A percentile compares a stretch with the other conserved stretches of the same genome.
phyloP scores from a whole-genome alignment of 2,888 invertebrate species.

The Trypoxylon attenuatum region DNA sequence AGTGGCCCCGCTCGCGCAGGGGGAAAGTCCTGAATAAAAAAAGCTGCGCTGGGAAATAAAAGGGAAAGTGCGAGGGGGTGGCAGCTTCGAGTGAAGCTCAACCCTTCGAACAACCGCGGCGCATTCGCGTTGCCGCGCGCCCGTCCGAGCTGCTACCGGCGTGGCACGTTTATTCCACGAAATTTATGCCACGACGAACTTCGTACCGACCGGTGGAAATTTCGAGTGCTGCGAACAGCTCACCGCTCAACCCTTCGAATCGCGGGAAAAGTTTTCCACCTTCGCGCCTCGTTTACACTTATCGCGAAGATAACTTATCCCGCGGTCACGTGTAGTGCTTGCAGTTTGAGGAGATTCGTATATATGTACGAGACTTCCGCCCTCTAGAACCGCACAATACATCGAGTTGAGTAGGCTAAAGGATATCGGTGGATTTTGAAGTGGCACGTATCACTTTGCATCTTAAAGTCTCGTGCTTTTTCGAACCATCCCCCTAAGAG shows the following conservation, averaged over 20 bases:
- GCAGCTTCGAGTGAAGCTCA: neutral
- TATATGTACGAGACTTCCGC: too few species aligned
- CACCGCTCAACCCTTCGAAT: too few species aligned
- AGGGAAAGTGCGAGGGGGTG: constrained; percentile 19
- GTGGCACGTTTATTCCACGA: constrained; percentile 2
- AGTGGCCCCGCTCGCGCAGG: too few species aligned
- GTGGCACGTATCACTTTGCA: too few species aligned
- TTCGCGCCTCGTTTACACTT: constrained; percentile 30
- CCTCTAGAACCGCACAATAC: too few species aligned
- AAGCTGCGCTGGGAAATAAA: neutral
- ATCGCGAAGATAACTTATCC: constrained; percentile 22
- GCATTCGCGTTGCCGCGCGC: neutral
- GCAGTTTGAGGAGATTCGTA: too few species aligned
- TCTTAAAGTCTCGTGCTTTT: too few species aligned
- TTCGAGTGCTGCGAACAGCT: too few species aligned
- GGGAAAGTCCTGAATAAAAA: constrained; percentile 2
- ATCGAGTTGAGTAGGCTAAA: too few species aligned
- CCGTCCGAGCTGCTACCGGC: neutral
- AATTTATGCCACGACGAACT: constrained; percentile 8
- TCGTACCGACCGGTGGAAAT: constrained; percentile 8
- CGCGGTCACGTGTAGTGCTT: too few species aligned
- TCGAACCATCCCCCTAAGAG: too few species aligned
- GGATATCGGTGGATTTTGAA: too few species aligned
- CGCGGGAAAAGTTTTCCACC: constrained; percentile 31
- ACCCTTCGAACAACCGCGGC: constrained; percentile 2